phyloP scores from a whole-genome alignment of 1,140 invertebrate genomes.

The Adelges cooleyi region DNA sequence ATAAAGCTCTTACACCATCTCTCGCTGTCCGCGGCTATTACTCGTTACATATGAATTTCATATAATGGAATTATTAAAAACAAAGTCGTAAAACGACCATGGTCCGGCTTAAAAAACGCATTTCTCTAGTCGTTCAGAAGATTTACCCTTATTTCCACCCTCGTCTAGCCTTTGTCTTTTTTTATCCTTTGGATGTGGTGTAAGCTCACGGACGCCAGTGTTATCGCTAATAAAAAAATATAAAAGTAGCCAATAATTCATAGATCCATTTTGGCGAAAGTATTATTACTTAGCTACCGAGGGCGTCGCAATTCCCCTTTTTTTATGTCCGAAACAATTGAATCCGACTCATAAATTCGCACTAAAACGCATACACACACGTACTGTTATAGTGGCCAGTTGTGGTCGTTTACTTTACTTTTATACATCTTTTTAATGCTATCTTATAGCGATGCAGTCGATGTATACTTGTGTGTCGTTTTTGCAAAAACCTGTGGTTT shows the following conservation, averaged over 20 bases:
- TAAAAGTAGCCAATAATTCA: constrained; percentile 25
- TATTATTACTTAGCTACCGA: constrained; percentile 10
- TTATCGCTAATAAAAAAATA: constrained; percentile 27
- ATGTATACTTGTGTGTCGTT: too few relatives aligned
- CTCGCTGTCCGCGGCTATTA: too few relatives aligned
- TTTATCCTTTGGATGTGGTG: constrained; percentile 18
- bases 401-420: too few relatives aligned
- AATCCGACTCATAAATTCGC: constrained; percentile 21
- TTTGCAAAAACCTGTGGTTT: too few relatives aligned
- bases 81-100: constrained; percentile 11
- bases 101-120: constrained; percentile 1
- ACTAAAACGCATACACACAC: constrained; percentile 1
- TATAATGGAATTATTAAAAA: too few relatives aligned
- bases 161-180: constrained; percentile 13
- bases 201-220: constrained; percentile 20
- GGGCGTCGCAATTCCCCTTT: constrained; percentile 7
- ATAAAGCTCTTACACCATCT: too few relatives aligned
- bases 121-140: constrained; percentile 1
- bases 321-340: constrained; percentile 16
- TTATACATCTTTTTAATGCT: too few relatives aligned
- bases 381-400: too few relatives aligned
- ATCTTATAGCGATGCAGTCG: too few relatives aligned
- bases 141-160: not conserved
- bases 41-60: too few relatives aligned
- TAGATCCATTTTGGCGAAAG: constrained; percentile 22